These are phyloP conservation scores for Cochlearius cochlearius DNA, from an alignment of 2,113 vertebrate genomes.

Conservation along the genomic window DNA sequence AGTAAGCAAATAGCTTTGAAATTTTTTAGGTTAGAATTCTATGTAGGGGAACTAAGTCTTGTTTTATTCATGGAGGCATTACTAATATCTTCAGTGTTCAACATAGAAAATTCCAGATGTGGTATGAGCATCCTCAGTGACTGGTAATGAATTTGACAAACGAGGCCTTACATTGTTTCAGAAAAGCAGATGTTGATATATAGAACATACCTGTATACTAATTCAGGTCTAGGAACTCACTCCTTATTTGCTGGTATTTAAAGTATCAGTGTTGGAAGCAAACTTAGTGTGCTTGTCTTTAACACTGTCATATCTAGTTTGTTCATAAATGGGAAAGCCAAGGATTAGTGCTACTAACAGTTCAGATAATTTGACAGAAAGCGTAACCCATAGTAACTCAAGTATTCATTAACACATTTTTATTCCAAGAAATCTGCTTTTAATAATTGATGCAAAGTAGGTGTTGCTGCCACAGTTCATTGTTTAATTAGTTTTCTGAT, in stretches of 20 bases:
- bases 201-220: background rate
- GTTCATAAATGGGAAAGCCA: background rate
- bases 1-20: background rate
- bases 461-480: conserved; percentile 59
- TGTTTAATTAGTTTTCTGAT: conserved; percentile 80
- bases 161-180: background rate
- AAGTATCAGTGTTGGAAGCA: background rate
- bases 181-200: background rate
- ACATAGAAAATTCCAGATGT: background rate
- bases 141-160: background rate
- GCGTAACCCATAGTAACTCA: conserved; percentile 12
- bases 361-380: conserved; percentile 49
- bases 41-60: background rate
- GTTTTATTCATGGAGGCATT: background rate
- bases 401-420: conserved; percentile 53
- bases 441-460: conserved; percentile 69
- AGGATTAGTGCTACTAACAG: conserved; percentile 39
- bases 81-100: background rate
- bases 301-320: background rate
- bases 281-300: background rate
- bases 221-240: background rate
- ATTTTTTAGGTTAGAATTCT: background rate
- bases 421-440: conserved; percentile 61
- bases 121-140: background rate
- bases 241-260: background rate